These are phyloP conservation scores for Rhyacichthys aspro DNA, from an alignment of 2,797 vertebrate genomes.

Conservation along the genomic window DNA sequence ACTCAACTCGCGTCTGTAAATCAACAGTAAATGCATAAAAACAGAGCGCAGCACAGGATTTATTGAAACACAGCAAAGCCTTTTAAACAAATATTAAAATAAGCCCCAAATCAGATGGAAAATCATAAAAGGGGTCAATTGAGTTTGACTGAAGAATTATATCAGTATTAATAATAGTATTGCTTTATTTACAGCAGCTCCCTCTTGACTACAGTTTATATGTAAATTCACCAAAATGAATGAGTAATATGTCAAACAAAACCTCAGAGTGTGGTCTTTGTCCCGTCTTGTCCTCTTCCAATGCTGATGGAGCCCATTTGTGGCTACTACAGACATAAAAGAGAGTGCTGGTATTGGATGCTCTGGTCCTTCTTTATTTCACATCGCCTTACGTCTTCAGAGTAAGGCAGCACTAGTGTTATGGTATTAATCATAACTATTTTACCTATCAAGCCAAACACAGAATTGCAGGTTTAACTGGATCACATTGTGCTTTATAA, in stretches of 20 bases:
- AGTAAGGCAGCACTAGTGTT: too few relatives aligned
- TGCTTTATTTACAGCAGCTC: slow-evolving; percentile 66
- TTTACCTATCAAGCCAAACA: slow-evolving; percentile 1
- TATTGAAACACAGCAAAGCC: slow-evolving; percentile 75
- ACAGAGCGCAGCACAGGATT: slow-evolving; percentile 70
- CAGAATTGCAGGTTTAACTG: slow-evolving; percentile 31
- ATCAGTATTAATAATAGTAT: too few relatives aligned
- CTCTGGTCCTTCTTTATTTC: too few relatives aligned
- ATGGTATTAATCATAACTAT: too few relatives aligned
- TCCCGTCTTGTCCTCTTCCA: not conserved
- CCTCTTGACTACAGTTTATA: slow-evolving; percentile 41
- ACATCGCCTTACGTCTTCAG: too few relatives aligned
- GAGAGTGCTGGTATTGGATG: too few relatives aligned
- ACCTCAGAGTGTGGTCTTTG: not conserved
- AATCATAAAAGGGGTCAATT: slow-evolving; percentile 67
- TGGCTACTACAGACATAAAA: too few relatives aligned
- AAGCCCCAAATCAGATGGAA: slow-evolving; percentile 74
- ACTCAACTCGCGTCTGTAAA: slow-evolving; percentile 80
- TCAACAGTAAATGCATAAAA: slow-evolving; percentile 82
- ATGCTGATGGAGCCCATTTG: not conserved
- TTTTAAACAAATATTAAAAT: slow-evolving; percentile 85
- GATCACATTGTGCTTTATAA: slow-evolving; percentile 28
- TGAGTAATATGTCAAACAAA: too few relatives aligned
- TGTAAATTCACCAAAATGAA: slow-evolving; percentile 16
- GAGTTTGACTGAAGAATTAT: too few relatives aligned